Conservation (phyloP, 1,140 invertebrate species). For the Andrena cerasifolii region DNA sequence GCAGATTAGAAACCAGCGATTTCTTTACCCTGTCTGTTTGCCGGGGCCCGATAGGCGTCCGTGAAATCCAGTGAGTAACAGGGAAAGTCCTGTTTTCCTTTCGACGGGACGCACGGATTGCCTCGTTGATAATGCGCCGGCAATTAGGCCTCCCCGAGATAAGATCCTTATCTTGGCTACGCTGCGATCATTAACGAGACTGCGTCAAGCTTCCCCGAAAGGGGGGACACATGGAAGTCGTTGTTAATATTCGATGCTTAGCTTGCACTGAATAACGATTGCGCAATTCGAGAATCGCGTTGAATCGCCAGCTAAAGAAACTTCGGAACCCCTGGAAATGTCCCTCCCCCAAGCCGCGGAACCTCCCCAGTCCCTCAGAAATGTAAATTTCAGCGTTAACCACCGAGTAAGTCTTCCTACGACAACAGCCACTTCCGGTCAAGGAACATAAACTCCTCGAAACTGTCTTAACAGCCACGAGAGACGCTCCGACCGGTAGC, state of each 20-base stretch:
- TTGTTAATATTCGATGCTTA: too few relatives aligned
- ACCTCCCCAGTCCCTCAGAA: neutral
- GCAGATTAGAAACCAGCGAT: neutral
- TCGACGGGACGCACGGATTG: neutral
- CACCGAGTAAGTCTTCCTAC: neutral
- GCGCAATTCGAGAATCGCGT: too few relatives aligned
- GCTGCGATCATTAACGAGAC: neutral
- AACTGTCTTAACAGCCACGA: slow-evolving; percentile 30
- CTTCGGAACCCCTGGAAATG: too few relatives aligned
- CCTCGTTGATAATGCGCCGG: neutral
- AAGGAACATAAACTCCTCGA: slow-evolving; percentile 45
- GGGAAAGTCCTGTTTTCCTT: slow-evolving; percentile 15
- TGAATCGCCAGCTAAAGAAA: too few relatives aligned
- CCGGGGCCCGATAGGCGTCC: neutral
- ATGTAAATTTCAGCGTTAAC: slow-evolving; percentile 22
- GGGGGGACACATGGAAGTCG: neutral
- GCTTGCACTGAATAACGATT: too few relatives aligned
- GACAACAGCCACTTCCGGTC: slow-evolving; percentile 34
- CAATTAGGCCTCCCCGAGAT: neutral
- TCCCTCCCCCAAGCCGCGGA: too few relatives aligned
- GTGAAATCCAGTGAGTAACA: neutral
- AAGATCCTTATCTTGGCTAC: neutral
- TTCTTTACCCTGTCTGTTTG: neutral
- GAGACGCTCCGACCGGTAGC: slow-evolving; percentile 32
- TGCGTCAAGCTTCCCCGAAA: neutral